These are phyloP conservation scores for Heliopora coerulea DNA, from an alignment of 92 coral and sea anemone species.

Conservation along the genomic window DNA sequence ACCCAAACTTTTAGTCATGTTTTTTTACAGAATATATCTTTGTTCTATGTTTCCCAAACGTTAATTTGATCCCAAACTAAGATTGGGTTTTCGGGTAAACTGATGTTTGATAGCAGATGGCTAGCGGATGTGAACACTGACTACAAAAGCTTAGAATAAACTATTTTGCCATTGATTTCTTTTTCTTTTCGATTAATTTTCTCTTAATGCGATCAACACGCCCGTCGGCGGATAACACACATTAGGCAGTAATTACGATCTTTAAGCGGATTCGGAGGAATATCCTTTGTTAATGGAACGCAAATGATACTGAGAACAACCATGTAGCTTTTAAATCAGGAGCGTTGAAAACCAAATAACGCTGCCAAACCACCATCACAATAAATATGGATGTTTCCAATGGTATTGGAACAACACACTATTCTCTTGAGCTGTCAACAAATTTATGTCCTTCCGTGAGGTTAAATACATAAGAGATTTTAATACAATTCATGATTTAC, in stretches of 20 bases:
- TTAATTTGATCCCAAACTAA: slow-evolving; percentile 4
- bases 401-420: slow-evolving; percentile 43
- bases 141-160: slow-evolving; percentile 18
- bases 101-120: slow-evolving; percentile 31
- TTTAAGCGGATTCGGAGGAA: slow-evolving; percentile 42
- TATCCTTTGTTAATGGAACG: slow-evolving; percentile 44
- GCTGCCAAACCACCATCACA: not conserved
- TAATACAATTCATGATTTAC: not conserved
- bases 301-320: slow-evolving; percentile 17
- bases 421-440: slow-evolving; percentile 45
- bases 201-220: slow-evolving; percentile 48
- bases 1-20: no score
- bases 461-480: slow-evolving; percentile 24
- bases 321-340: slow-evolving; percentile 12
- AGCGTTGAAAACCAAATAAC: slow-evolving; percentile 17
- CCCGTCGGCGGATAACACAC: slow-evolving; percentile 48
- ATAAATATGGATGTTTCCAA: slow-evolving; percentile 23
- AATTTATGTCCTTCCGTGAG: slow-evolving; percentile 40
- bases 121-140: slow-evolving; percentile 26
- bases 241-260: slow-evolving; percentile 42
- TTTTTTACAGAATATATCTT: no score
- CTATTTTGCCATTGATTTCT: slow-evolving; percentile 16
- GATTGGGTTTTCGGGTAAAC: slow-evolving; percentile 17
- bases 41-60: not conserved
- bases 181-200: slow-evolving; percentile 39